Percentiles rank a stretch among this genome's conserved stretches.
phyloP scores from a whole-genome alignment of 2,797 vertebrate genomes.

The Staurois parvus region DNA sequence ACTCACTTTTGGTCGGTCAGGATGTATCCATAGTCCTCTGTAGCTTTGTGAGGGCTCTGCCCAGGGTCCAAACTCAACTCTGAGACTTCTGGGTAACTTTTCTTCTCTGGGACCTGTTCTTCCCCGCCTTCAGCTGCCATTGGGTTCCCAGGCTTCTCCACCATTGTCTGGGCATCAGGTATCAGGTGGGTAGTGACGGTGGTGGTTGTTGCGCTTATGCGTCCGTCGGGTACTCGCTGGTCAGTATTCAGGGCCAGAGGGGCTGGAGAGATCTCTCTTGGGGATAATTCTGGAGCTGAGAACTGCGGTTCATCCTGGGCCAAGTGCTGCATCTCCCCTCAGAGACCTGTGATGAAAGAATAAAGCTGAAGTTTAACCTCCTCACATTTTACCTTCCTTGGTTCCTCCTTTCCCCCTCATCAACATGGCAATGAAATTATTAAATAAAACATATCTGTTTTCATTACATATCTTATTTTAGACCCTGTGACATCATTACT shows the following conservation, averaged over 20 bases:
- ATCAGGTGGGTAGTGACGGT: slow-evolving; percentile 26
- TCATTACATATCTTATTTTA: too few species aligned
- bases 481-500: too few species aligned
- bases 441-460: too few species aligned
- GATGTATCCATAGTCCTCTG: slow-evolving; percentile 94
- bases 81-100: slow-evolving; percentile 50
- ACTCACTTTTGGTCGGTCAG: slow-evolving; percentile 92
- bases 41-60: slow-evolving; percentile 58
- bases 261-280: slow-evolving; percentile 34
- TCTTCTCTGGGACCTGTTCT: slow-evolving; percentile 65
- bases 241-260: slow-evolving; percentile 59
- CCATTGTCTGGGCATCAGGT: slow-evolving; percentile 30
- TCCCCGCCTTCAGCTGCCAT: background rate
- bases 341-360: slow-evolving; percentile 65
- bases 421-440: too few species aligned
- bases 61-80: slow-evolving; percentile 65
- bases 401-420: too few species aligned
- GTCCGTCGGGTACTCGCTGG: slow-evolving; percentile 20
- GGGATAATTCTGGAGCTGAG: slow-evolving; percentile 14
- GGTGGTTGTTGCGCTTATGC: slow-evolving; percentile 7
- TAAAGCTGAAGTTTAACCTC: background rate
- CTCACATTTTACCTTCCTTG: too few species aligned
- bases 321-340: slow-evolving; percentile 72
- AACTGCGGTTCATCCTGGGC: slow-evolving; percentile 61
- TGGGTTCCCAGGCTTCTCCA: background rate